phyloP scores from a whole-genome alignment of 2,797 vertebrate genomes.

The Gymnopithys bicolor region DNA sequence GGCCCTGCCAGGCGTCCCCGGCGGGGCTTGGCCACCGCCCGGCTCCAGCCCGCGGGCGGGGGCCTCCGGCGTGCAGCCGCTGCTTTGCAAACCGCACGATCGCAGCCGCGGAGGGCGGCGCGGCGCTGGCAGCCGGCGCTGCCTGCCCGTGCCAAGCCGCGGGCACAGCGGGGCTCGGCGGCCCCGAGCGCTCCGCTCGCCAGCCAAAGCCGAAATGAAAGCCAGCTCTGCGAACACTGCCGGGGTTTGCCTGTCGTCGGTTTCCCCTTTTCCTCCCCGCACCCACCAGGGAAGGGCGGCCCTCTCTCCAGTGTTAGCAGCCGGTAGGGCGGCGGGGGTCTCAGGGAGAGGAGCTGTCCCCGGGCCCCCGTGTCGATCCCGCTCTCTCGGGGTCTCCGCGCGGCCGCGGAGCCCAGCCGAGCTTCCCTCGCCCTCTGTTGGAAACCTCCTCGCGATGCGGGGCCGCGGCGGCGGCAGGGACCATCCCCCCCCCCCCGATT shows the following conservation, averaged over 20 bases:
- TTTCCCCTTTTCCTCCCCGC: not conserved
- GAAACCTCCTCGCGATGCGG: not conserved
- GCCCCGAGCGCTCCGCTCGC: not conserved
- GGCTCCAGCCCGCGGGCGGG: not conserved
- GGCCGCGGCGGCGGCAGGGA: not conserved
- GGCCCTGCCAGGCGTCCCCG: not conserved
- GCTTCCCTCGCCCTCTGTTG: conserved; percentile 35
- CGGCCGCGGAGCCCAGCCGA: not conserved
- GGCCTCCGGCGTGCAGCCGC: not conserved
- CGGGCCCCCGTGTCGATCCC: too few relatives aligned
- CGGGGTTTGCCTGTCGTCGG: not conserved
- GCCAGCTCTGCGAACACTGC: not conserved
- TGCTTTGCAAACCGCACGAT: not conserved
- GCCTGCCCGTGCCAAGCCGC: conserved; percentile 35
- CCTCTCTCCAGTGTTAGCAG: not conserved
- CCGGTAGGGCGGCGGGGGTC: too few relatives aligned
- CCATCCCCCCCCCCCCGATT: not conserved
- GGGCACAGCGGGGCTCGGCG: conserved; percentile 16
- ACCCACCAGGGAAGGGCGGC: not conserved
- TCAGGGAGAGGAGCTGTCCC: not conserved
- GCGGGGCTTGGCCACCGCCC: not conserved
- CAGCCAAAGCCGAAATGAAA: not conserved
- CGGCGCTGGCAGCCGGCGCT: conserved; percentile 8
- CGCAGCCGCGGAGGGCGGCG: not conserved
- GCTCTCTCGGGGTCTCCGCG: not conserved